Evolutionary conservation across 2,888 invertebrate species (phyloP).

Genomic region (Diadromus collaris): DNA sequence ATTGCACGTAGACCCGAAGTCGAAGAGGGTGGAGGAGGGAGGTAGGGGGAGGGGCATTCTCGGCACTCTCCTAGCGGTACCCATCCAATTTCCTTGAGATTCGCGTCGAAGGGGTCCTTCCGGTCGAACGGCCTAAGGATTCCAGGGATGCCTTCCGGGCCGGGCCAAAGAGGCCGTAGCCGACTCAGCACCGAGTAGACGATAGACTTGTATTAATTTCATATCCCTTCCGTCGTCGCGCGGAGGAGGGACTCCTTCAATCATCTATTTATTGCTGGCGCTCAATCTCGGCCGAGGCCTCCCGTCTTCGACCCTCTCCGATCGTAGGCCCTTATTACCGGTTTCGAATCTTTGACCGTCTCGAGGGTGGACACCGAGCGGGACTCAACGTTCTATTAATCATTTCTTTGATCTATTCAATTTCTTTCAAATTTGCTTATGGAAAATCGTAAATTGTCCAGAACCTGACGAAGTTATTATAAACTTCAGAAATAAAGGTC

Average conservation of each 20-base stretch:
- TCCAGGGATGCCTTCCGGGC: constrained; percentile 75
- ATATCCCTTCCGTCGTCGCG: constrained; percentile 77
- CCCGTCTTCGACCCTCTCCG: constrained; percentile 29
- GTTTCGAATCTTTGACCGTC: constrained; percentile 36
- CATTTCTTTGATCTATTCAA: constrained; percentile 19
- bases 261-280: constrained; percentile 79
- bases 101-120: constrained; percentile 76
- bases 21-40: neutral
- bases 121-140: constrained; percentile 77
- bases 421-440: neutral
- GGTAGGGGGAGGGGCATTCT: constrained; percentile 21
- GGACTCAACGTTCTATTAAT: constrained; percentile 39
- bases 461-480: neutral
- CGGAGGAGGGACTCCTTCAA: constrained; percentile 71
- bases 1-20: neutral
- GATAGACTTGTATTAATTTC: constrained; percentile 79
- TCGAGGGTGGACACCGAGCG: constrained; percentile 14
- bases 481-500: too few species aligned
- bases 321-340: constrained; percentile 40
- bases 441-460: neutral
- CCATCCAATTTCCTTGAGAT: constrained; percentile 79
- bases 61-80: constrained; percentile 59
- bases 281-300: constrained; percentile 72
- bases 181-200: constrained; percentile 63
- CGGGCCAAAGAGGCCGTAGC: constrained; percentile 67